These are phyloP conservation scores for Betta splendens DNA, from an alignment of 2,797 vertebrate species.

Conservation along the genomic window DNA sequence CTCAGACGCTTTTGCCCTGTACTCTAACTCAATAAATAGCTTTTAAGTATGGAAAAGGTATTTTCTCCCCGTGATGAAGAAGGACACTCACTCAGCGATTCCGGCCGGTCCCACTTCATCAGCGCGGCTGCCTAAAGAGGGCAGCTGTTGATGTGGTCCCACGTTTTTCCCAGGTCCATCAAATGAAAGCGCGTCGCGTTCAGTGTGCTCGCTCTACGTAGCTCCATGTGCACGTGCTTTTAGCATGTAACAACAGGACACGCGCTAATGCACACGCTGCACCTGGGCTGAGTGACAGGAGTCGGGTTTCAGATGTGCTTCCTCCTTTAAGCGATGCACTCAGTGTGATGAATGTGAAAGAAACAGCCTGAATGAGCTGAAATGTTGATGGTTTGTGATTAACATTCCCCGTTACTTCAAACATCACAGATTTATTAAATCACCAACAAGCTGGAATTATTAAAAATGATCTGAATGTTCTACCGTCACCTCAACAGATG, in stretches of 20 bases:
- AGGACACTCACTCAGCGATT: constrained; percentile 73
- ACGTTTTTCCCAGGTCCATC: not conserved
- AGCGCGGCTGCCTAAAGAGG: constrained; percentile 57
- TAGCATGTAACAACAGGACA: constrained; percentile 26
- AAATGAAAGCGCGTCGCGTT: not conserved
- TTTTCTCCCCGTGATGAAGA: constrained; percentile 73
- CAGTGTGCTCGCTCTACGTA: not conserved
- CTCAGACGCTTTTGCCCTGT: constrained; percentile 79
- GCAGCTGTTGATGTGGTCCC: constrained; percentile 44
- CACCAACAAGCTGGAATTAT: too few relatives aligned
- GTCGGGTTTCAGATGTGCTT: constrained; percentile 51
- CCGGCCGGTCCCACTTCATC: constrained; percentile 73
- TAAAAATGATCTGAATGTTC: too few relatives aligned
- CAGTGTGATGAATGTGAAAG: constrained; percentile 46
- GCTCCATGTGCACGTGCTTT: constrained; percentile 33
- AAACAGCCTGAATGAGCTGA: constrained; percentile 26
- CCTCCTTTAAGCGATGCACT: constrained; percentile 47
- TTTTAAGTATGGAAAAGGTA: constrained; percentile 84
- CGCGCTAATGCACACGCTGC: not conserved
- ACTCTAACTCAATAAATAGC: constrained; percentile 85
- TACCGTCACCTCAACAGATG: too few relatives aligned
- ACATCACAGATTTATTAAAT: too few relatives aligned
- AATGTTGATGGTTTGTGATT: constrained; percentile 39
- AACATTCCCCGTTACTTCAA: constrained; percentile 14
- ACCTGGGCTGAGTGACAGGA: constrained; percentile 53